A percentile compares a stretch with the other conserved stretches of the same genome.
Conservation (phyloP, 2,113 vertebrate genomes). For the Heptranchias perlo region DNA sequence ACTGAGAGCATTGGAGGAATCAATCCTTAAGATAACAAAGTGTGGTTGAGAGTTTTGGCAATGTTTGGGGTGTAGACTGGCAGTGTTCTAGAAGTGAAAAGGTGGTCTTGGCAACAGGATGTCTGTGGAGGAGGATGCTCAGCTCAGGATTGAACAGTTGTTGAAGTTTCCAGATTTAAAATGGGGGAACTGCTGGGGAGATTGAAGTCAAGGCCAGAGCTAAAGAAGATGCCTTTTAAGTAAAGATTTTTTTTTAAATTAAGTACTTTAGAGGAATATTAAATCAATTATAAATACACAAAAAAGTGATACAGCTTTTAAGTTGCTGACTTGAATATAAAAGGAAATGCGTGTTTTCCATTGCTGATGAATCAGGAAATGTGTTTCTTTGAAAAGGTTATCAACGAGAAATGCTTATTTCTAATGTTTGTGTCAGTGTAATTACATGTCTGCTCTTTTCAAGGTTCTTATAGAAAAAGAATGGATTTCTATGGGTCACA, state of each 20-base stretch:
- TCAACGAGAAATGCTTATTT: not conserved
- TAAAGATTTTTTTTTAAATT: not conserved
- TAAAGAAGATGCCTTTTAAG: not conserved
- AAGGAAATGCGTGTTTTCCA: not conserved
- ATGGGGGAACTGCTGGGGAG: not conserved
- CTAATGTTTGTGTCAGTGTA: not conserved
- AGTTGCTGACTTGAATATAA: not conserved
- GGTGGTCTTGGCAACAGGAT: not conserved
- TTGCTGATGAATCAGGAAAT: not conserved
- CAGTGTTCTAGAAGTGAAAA: not conserved
- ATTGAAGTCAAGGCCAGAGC: not conserved
- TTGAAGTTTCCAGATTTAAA: not conserved
- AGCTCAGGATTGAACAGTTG: not conserved
- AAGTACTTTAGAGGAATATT: not conserved
- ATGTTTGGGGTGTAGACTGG: not conserved
- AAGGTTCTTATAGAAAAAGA: slow-evolving; percentile 69
- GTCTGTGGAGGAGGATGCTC: not conserved
- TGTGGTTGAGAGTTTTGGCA: not conserved
- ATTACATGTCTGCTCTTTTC: slow-evolving; percentile 25
- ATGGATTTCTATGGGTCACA: slow-evolving; percentile 70
- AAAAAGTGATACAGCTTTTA: not conserved
- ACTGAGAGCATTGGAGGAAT: not conserved
- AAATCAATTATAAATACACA: not conserved
- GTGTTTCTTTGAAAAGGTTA: not conserved
- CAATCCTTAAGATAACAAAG: not conserved